A percentile compares a stretch with the other conserved stretches of the same genome.
Conservation (phyloP, 2,797 vertebrate species). For the Lutjanus campechanus region DNA sequence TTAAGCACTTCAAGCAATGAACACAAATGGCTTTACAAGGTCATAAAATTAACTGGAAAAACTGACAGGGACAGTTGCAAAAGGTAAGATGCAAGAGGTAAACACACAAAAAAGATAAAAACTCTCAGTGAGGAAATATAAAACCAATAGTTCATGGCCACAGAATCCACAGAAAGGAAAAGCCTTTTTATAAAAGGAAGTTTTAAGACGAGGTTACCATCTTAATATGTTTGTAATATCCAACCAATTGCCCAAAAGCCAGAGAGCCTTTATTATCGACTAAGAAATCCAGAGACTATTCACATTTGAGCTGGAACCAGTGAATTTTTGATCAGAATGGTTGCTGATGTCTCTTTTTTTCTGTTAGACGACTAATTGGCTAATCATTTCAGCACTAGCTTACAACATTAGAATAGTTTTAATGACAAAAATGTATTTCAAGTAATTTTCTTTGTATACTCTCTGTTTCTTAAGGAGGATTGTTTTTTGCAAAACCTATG, state of each 20-base stretch:
- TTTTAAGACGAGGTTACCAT: too few relatives aligned
- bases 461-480: slow-evolving; percentile 50
- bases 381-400: not conserved
- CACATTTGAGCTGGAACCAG: not conserved
- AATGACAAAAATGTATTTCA: not conserved
- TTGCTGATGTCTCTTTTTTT: not conserved
- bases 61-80: too few relatives aligned
- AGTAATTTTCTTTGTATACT: slow-evolving; percentile 1
- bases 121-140: too few relatives aligned
- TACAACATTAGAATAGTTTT: not conserved
- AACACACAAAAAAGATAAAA: not conserved
- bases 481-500: slow-evolving; percentile 85
- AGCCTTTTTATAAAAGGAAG: too few relatives aligned
- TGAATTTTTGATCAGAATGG: not conserved
- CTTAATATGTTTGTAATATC: not conserved
- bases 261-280: not conserved
- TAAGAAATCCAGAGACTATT: not conserved
- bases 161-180: too few relatives aligned
- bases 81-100: not conserved
- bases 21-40: too few relatives aligned
- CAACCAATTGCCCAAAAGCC: not conserved
- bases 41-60: too few relatives aligned
- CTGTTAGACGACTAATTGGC: not conserved
- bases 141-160: too few relatives aligned
- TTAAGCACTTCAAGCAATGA: too few relatives aligned